Base-by-base conservation (phyloP, 2,797 vertebrate species). In the Alosa sapidissima region DNA sequence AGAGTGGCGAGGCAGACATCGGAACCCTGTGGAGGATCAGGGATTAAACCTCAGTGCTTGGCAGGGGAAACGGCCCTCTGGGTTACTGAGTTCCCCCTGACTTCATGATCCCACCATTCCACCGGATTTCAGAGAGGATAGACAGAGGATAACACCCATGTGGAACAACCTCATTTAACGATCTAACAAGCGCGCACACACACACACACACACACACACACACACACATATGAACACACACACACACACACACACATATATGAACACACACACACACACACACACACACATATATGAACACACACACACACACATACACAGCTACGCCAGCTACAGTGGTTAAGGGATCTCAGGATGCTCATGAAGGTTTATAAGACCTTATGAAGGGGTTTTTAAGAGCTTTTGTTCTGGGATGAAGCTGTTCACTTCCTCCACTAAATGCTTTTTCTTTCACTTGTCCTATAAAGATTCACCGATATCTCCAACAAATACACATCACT, bases 251-350 rank as follows among this genome's bases (percentile, higher is more conserved):
- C 11, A 16, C 33, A 60, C 58, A n/a, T n/a, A n/a, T 2, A 58
- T 19, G 11, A 13, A 60, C 55, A 60, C 55, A 60, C 55, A 60
- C 55, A 60, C 60, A 62, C 60, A 62, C 60, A 62, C 60, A 62
- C 60, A 62, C 60, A 62, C 60, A 62, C 60, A 62, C 60, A 62
- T 65, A 36, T 28, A 68, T 60, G 62, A n/a, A 62, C 60, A 60
- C 19, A 60, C 58, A 60, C 58, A 60, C 60, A 62, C 60, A 68
- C 28, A 68, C 28, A 33, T 28, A 36, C 13, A 72, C 11, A 41
- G 3, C 36, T 4, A 13, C 6, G 1, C 65, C 0, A 14, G 11
- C 65, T 13, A 16, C 33, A 72, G 65, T 72, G 11, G 33, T 41
- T 72, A 36, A 72, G 28, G 14, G 65, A 36, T 47, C 72, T 19